Evolutionary conservation across 2,797 vertebrate species (phyloP).

Genomic region (Pseudochromis fuscus): DNA sequence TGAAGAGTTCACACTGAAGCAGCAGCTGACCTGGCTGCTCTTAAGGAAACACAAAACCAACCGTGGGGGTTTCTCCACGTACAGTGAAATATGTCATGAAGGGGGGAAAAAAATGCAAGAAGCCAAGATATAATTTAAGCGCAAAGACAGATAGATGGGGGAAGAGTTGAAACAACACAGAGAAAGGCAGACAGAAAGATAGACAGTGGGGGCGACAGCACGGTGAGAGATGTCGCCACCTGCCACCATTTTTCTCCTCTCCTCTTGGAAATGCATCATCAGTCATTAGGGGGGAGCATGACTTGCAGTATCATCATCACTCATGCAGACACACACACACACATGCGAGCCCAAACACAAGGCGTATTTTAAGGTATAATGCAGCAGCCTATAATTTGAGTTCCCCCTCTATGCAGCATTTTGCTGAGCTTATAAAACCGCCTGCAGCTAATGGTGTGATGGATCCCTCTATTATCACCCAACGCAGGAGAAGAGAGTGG

Average conservation of each 20-base stretch:
- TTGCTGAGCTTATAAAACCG: slow-evolving; percentile 81
- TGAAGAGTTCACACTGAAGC: background rate
- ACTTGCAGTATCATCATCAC: slow-evolving; percentile 76
- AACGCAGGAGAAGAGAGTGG: slow-evolving; percentile 67
- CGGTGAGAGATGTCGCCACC: slow-evolving; percentile 79
- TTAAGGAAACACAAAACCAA: background rate
- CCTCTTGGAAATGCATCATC: slow-evolving; percentile 82
- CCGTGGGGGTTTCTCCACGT: slow-evolving; percentile 1
- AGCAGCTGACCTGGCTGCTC: background rate
- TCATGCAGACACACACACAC: slow-evolving; percentile 58
- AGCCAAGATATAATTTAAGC: slow-evolving; percentile 60
- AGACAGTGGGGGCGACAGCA: slow-evolving; percentile 67
- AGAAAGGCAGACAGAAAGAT: slow-evolving; percentile 65
- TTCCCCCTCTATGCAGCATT: slow-evolving; percentile 77
- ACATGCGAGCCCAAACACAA: slow-evolving; percentile 63
- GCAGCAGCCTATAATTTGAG: slow-evolving; percentile 77
- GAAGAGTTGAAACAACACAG: slow-evolving; percentile 67
- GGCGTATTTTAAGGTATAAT: slow-evolving; percentile 79
- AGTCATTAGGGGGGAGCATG: slow-evolving; percentile 77
- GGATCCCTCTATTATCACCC: slow-evolving; percentile 83
- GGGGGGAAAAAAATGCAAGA: slow-evolving; percentile 26
- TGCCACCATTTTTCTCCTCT: slow-evolving; percentile 79
- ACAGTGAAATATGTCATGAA: slow-evolving; percentile 15
- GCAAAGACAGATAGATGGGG: slow-evolving; percentile 59
- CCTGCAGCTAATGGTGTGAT: slow-evolving; percentile 84